Conservation (phyloP, 2,113 vertebrate genomes). For the Prinia subflava region DNA sequence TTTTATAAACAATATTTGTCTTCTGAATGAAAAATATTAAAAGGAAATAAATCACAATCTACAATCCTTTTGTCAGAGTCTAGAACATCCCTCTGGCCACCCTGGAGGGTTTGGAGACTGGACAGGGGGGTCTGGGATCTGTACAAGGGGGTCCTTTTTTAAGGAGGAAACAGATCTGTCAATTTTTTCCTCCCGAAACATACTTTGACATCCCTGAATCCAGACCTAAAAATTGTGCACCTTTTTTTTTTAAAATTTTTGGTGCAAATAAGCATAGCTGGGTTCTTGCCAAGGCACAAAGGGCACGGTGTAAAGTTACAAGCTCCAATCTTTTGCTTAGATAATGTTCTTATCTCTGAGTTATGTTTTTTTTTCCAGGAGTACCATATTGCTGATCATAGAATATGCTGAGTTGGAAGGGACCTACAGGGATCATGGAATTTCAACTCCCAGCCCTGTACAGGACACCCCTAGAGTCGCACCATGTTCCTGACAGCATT, state of each 20-base stretch:
- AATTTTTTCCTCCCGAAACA: not conserved
- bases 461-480: not conserved
- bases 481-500: not conserved
- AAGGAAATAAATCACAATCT: not conserved
- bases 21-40: not conserved
- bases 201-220: not conserved
- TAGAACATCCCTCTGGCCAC: no score
- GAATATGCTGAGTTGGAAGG: not conserved
- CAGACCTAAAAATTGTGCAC: not conserved
- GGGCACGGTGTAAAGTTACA: fast-evolving
- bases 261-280: not conserved
- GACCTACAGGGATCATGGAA: not conserved
- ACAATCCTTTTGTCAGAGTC: not conserved
- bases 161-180: not conserved
- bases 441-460: not conserved
- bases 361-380: not conserved
- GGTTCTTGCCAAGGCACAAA: not conserved
- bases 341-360: not conserved
- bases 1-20: not conserved
- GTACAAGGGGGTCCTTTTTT: no score
- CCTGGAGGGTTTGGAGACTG: no score
- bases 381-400: not conserved
- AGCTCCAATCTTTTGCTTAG: not conserved
- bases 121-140: no score
- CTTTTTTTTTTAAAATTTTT: not conserved